phyloP scores from a whole-genome alignment of 2,888 invertebrate species.

The Melangyna quadrimaculata region DNA sequence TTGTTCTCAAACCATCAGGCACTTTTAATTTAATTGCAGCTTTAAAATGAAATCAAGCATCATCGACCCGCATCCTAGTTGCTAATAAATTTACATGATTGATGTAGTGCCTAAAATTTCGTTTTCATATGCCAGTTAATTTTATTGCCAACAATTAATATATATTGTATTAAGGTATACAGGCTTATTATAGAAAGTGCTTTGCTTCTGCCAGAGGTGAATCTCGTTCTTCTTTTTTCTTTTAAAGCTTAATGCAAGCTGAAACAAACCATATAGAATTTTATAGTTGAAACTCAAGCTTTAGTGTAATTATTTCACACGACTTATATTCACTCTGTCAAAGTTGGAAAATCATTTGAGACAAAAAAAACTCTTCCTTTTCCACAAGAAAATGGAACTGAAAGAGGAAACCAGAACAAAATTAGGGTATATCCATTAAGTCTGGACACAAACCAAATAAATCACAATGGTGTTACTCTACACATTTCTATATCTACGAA shows the following conservation, averaged over 20 bases:
- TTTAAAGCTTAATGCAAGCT: conserved; percentile 20
- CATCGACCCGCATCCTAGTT: conserved; percentile 9
- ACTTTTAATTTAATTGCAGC: conserved; percentile 43
- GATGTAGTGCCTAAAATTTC: conserved; percentile 3
- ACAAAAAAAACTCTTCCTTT: neutral
- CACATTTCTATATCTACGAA: conserved; percentile 41
- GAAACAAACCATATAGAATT: neutral
- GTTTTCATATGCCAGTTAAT: conserved; percentile 11
- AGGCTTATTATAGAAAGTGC: neutral
- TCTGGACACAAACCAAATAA: conserved; percentile 52
- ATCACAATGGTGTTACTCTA: conserved; percentile 46
- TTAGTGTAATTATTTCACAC: neutral
- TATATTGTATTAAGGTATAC: conserved; percentile 8
- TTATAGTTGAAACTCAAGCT: neutral
- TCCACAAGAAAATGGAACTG: neutral
- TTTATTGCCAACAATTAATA: conserved; percentile 34
- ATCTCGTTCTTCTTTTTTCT: neutral
- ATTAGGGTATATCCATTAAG: conserved; percentile 50
- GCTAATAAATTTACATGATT: neutral
- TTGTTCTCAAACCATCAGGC: neutral
- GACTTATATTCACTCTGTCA: neutral
- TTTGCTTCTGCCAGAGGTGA: neutral
- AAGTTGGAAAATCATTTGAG: neutral
- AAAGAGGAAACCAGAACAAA: neutral
- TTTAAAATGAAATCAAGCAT: conserved; percentile 42